phyloP scores from a whole-genome alignment of 2,888 invertebrate genomes.

The Heliconius aoede region DNA sequence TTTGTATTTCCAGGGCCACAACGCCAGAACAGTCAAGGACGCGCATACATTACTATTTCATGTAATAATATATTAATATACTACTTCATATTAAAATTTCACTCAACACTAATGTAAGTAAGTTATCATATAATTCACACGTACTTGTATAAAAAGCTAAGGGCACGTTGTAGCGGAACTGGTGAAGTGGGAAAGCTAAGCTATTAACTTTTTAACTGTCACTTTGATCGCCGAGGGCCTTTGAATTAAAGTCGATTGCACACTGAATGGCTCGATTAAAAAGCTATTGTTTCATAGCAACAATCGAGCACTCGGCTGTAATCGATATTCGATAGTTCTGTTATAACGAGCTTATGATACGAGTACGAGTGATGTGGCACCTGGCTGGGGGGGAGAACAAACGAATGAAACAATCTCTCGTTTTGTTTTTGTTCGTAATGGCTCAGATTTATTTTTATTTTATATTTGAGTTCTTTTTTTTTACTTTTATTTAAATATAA shows the following conservation, averaged over 20 bases:
- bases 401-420: conserved; percentile 16
- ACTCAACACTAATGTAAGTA: background rate
- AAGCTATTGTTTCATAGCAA: conserved; percentile 54
- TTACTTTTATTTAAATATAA: background rate
- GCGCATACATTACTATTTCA: background rate
- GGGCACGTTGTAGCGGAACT: conserved; percentile 32
- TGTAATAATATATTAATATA: too few relatives aligned
- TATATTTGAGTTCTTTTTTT: background rate
- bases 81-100: background rate
- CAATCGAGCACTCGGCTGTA: conserved; percentile 47
- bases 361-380: conserved; percentile 34
- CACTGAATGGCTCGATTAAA: conserved; percentile 57
- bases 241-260: conserved; percentile 61
- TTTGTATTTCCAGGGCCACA: background rate
- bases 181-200: conserved; percentile 41
- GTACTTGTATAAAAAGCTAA: conserved; percentile 2
- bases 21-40: too few relatives aligned
- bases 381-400: conserved; percentile 26
- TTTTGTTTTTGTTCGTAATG: conserved; percentile 17
- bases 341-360: conserved; percentile 38
- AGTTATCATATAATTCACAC: background rate
- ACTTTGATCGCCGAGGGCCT: conserved; percentile 51
- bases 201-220: conserved; percentile 53
- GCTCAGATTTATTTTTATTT: conserved; percentile 1
- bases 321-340: conserved; percentile 57